Percentiles rank a stretch among this genome's conserved stretches.
Conservation (phyloP, 1,140 invertebrate species). For the Rhizoglyphus robini region DNA sequence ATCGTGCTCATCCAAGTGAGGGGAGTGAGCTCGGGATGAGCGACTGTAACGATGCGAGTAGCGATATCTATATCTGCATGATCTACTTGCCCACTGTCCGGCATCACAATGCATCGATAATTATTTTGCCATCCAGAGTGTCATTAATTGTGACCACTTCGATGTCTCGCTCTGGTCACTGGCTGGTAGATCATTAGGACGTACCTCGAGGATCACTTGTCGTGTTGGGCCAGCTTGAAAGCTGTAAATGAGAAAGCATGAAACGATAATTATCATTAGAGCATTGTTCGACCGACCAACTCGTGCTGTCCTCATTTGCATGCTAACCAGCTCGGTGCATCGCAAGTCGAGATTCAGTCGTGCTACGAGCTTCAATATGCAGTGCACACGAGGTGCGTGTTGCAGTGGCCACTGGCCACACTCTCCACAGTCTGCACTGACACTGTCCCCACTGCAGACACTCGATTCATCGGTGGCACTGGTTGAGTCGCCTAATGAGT, state of each 20-base stretch:
- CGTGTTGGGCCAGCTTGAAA: background rate
- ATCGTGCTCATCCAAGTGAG: no score
- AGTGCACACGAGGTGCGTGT: slow-evolving; percentile 6
- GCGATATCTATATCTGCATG: background rate
- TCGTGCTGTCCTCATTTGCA: slow-evolving; percentile 10
- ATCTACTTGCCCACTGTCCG: background rate
- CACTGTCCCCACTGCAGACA: no score
- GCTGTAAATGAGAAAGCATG: slow-evolving; percentile 17
- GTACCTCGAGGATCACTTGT: background rate
- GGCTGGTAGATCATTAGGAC: background rate
- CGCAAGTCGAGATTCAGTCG: background rate
- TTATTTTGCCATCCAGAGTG: background rate
- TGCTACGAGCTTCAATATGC: background rate
- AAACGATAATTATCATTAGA: slow-evolving; percentile 14
- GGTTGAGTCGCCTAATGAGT: background rate
- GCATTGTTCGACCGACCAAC: background rate
- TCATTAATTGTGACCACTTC: background rate
- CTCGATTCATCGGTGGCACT: background rate
- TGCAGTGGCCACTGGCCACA: no score
- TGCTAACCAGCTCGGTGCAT: background rate
- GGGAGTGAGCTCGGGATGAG: no score
- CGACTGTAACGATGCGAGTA: background rate
- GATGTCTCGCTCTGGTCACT: no score
- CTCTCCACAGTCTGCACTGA: no score
- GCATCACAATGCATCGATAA: background rate